phyloP scores from a whole-genome alignment of 2,888 invertebrate species.

The Drosophila sordidula region DNA sequence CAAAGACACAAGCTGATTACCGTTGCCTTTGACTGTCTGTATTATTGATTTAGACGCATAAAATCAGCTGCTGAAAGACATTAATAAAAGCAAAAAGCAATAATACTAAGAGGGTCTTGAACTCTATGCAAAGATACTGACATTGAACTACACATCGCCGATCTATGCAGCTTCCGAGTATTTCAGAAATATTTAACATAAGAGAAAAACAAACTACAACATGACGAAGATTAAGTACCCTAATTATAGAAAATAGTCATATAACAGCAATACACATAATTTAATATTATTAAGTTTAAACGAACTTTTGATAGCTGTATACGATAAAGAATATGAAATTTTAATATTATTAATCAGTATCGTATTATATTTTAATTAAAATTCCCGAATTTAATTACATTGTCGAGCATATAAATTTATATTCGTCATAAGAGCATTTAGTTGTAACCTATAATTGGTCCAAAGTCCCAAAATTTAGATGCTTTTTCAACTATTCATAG shows the following conservation, averaged over 20 bases:
- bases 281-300: too few relatives aligned
- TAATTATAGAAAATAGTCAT: background rate
- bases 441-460: too few relatives aligned
- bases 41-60: slow-evolving; percentile 75
- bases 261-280: too few relatives aligned
- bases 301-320: too few relatives aligned
- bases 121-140: slow-evolving; percentile 50
- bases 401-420: too few relatives aligned
- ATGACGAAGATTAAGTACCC: slow-evolving; percentile 13
- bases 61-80: slow-evolving; percentile 61
- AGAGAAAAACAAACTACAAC: background rate
- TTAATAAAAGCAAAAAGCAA: slow-evolving; percentile 39
- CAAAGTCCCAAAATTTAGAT: too few relatives aligned
- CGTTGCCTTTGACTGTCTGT: slow-evolving; percentile 53
- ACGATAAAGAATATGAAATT: too few relatives aligned
- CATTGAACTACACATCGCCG: slow-evolving; percentile 65
- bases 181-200: slow-evolving; percentile 3
- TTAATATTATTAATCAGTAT: too few relatives aligned
- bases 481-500: too few relatives aligned
- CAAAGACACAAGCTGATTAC: slow-evolving; percentile 72
- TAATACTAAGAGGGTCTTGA: slow-evolving; percentile 48
- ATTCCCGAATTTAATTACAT: too few relatives aligned
- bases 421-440: too few relatives aligned
- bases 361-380: too few relatives aligned
- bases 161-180: slow-evolving; percentile 41